Percentiles rank a stretch among this genome's conserved stretches.
Conservation (phyloP, 2,888 invertebrate species). For the Drosophila atripex region DNA sequence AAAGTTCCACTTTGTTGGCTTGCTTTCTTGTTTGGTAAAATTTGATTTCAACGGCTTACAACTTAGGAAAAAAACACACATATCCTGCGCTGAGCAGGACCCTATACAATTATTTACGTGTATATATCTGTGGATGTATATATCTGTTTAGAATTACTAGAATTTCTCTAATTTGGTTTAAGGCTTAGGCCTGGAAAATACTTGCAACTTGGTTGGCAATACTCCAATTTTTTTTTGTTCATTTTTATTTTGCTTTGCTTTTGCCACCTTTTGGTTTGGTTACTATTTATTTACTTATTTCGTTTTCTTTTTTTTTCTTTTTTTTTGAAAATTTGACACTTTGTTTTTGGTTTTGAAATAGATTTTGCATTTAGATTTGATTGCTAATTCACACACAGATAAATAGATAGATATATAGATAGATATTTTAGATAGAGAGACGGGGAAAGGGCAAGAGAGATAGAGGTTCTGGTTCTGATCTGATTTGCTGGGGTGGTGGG, state of each 20-base stretch:
- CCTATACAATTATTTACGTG: constrained; percentile 20
- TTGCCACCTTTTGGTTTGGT: neutral
- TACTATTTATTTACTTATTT: constrained; percentile 3
- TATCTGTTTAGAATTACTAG: constrained; percentile 22
- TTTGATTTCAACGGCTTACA: constrained; percentile 70
- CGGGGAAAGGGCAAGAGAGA: neutral
- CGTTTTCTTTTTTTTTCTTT: constrained; percentile 8
- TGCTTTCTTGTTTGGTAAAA: constrained; percentile 53
- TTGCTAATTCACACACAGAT: constrained; percentile 37
- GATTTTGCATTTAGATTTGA: constrained; percentile 27
- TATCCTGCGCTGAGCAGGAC: neutral
- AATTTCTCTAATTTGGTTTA: constrained; percentile 27
- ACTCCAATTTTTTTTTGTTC: constrained; percentile 34
- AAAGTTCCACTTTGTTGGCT: constrained; percentile 7
- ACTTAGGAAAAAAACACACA: constrained; percentile 53
- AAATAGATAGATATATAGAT: constrained; percentile 9
- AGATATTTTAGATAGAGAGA: constrained; percentile 7
- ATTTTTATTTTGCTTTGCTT: neutral
- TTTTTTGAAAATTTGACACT: constrained; percentile 46
- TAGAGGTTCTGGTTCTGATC: constrained; percentile 10
- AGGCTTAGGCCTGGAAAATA: constrained; percentile 56
- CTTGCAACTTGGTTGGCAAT: constrained; percentile 39
- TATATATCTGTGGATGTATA: constrained; percentile 16
- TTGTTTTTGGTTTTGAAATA: constrained; percentile 37
- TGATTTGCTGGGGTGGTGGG: constrained; percentile 6